Evolutionary conservation across 2,888 invertebrate species (phyloP), one percentile per base, ranked within the genome.

Genomic region (Panzeria rudis): DNA sequence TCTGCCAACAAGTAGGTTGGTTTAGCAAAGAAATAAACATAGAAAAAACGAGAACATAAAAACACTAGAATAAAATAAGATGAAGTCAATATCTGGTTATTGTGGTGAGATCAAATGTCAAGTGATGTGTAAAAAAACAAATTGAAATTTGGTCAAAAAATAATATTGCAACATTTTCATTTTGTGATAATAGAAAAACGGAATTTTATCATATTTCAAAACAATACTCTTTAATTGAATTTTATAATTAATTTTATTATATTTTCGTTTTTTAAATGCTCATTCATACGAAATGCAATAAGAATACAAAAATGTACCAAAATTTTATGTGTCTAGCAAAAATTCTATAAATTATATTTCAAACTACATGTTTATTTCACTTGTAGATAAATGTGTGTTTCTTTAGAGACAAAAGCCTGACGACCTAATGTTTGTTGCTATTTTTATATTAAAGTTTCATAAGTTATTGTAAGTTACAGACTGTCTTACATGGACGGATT

Each of bases 41-140:
- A 29, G 5, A 35, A n/a, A 20, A 32, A 47, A 20, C 1, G 2
- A 4, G 3, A 47, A 35, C 47, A 47, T 11, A 8, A 59, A 35
- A 59, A 47, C 17, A n/a, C 20, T 25, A 25, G n/a, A 81, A 52
- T 61, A 29, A 73, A 52, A 69, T 75, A 29, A 29, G 5, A 29
- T 29, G 20, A 75, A 81, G 61, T 68, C 81, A 75, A 61, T 76
- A 54, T 82, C 38, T 54, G 61, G 54, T 62, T 77, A 52, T 72
- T 83, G 83, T 78, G 83, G 83, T 83, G 3, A 66, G 44, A 72
- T 72, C 78, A 83, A 78, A 23, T 73, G 68, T 78, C 83, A 77
- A 77, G 41, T 78, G 83, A 83, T 73, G 83, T 78, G 72, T 29
- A 78, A 83, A 77, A 71, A 64, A 29, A 66, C 71, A 77, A 68